Conservation (phyloP, 2,888 invertebrate species). For the Zootermopsis nevadensis region DNA sequence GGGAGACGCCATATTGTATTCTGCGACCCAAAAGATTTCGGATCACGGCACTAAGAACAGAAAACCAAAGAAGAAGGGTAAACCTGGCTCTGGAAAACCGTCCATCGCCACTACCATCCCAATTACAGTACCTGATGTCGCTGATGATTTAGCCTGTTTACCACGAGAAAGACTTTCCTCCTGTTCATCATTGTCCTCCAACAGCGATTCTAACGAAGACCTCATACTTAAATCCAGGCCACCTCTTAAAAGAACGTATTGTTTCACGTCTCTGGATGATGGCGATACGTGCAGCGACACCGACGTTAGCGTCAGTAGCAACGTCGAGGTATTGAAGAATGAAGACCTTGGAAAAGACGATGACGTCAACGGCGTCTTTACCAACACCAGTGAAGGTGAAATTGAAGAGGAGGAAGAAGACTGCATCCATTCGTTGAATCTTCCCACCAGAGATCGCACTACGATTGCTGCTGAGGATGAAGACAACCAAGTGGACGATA, state of each 20-base stretch:
- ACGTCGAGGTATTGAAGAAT: neutral
- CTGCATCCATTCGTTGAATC: neutral
- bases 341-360: neutral
- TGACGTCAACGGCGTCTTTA: slow-evolving; percentile 19
- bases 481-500: slow-evolving; percentile 1
- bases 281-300: slow-evolving; percentile 3
- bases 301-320: neutral
- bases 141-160: neutral
- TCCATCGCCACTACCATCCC: neutral
- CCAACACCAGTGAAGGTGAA: neutral
- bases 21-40: neutral
- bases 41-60: neutral
- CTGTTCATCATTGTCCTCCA: slow-evolving; percentile 9
- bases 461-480: neutral
- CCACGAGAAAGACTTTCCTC: slow-evolving; percentile 29
- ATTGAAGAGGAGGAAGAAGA: slow-evolving; percentile 1
- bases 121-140: neutral
- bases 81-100: neutral
- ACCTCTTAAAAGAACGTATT: slow-evolving; percentile 9
- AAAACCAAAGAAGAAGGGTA: slow-evolving; percentile 5
- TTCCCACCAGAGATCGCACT: neutral
- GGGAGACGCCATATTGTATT: neutral
- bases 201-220: slow-evolving; percentile 27
- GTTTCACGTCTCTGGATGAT: neutral
- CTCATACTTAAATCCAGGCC: neutral